Base-by-base conservation (phyloP, 2,888 invertebrate species). In the Dryadula phaetusa region DNA sequence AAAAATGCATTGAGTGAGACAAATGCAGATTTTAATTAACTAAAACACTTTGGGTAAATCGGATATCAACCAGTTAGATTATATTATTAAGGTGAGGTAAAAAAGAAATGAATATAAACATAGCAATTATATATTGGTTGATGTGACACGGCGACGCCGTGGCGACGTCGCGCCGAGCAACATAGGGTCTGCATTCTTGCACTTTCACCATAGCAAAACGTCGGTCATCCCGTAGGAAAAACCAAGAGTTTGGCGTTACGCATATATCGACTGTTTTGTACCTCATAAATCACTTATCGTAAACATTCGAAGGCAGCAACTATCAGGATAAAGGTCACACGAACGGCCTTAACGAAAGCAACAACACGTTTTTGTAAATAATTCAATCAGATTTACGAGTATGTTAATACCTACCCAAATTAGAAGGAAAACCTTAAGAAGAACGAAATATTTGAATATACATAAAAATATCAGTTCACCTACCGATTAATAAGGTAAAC, bases 161-260 rank as follows among this genome's bases (percentile, higher is more conserved):
- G 72, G 60, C 72, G 65, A 56, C 66, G 69, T 66, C 68, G 74
- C 70, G 72, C 64, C 73, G 73, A 75, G 72, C 70, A 73, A 70
- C 77, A 72, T 70, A 74, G 72, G 52, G 64, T 72, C 78, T 81
- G 85, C 83, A 84, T 85, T 86, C 83, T 82, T 82, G 82, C 84
- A 87, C 88, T 90, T 89, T 89, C 88, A 86, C 88, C 84, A 79
- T 77, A 73, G 63, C 64, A 32, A 40, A 20, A 22, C 40, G 52
- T 7, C 56, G 66, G 53, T 69, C 65, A 61, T 72, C 61, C 54
- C 58, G 72, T 66, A 67, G 68, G 70, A 68, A 61, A 69, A 58
- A 54, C 66, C 42, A 62, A 20, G 71, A 72, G 69, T 71, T 64
- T 69, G 76, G 78, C 78, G 80, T 81, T 84, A 82, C 76, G 79